Percentiles rank a stretch among this genome's conserved stretches.
Conservation (phyloP, 2,888 invertebrate species). For the Criorhina ranunculi region DNA sequence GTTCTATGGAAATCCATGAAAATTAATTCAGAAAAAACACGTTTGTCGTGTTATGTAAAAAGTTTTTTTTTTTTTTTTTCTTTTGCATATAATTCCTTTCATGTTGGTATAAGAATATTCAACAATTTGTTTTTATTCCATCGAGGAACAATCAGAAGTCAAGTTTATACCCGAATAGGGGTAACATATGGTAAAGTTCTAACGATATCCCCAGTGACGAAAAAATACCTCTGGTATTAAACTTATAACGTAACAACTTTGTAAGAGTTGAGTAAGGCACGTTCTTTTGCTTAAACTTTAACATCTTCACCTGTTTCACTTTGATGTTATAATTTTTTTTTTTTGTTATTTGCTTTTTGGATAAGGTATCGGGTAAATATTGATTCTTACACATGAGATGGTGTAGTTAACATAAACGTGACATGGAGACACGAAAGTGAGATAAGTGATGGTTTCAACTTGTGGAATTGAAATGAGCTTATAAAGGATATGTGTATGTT, state of each 20-base stretch:
- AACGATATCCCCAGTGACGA: constrained; percentile 13
- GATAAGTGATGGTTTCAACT: background rate
- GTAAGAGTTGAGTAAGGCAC: constrained; percentile 16
- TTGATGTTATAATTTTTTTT: constrained; percentile 21
- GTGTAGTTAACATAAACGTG: constrained; percentile 20
- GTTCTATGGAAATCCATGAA: constrained; percentile 13
- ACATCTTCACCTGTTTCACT: constrained; percentile 18
- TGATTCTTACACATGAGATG: constrained; percentile 37
- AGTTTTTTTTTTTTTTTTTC: constrained; percentile 2
- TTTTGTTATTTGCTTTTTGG: constrained; percentile 14
- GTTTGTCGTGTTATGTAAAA: constrained; percentile 20
- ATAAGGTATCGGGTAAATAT: constrained; percentile 28
- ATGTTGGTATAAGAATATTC: constrained; percentile 4
- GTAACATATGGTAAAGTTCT: constrained; percentile 20
- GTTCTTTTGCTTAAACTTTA: constrained; percentile 10
- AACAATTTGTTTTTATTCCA: constrained; percentile 4
- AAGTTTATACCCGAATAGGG: constrained; percentile 2
- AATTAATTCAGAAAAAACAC: background rate
- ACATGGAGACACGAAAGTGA: background rate
- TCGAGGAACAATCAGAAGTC: background rate
- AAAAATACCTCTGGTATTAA: background rate
- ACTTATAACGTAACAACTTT: constrained; percentile 5
- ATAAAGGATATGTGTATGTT: too few relatives aligned
- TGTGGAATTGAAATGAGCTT: background rate
- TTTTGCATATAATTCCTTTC: constrained; percentile 3